Conservation (phyloP, 2,888 invertebrate species). For the Drosophila mayaguana region DNA sequence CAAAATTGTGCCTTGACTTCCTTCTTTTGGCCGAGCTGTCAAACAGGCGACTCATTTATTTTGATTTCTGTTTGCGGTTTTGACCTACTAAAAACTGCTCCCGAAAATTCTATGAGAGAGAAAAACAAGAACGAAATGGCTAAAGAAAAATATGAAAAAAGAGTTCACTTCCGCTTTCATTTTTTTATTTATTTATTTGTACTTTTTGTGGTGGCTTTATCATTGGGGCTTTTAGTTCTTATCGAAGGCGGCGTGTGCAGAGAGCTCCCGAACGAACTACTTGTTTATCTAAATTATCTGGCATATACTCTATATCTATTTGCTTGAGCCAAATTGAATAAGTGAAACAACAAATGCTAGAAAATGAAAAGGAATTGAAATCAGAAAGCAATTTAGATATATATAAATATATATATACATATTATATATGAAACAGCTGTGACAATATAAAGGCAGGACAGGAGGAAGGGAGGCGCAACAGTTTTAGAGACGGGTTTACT, state of each 20-base stretch:
- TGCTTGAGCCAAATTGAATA: slow-evolving; percentile 66
- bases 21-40: slow-evolving; percentile 44
- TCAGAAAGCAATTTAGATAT: slow-evolving; percentile 10
- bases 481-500: neutral
- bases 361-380: slow-evolving; percentile 31
- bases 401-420: neutral
- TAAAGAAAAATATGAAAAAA: slow-evolving; percentile 9
- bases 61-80: slow-evolving; percentile 41
- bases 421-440: slow-evolving; percentile 52
- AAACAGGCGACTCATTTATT: slow-evolving; percentile 24
- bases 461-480: neutral
- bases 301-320: slow-evolving; percentile 37
- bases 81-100: slow-evolving; percentile 59
- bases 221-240: slow-evolving; percentile 31
- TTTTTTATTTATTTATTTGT: neutral
- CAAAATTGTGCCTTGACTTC: slow-evolving; percentile 60
- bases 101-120: slow-evolving; percentile 34
- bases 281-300: slow-evolving; percentile 75
- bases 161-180: slow-evolving; percentile 50
- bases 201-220: slow-evolving; percentile 15
- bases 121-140: neutral
- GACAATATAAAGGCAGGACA: slow-evolving; percentile 40
- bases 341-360: slow-evolving; percentile 11
- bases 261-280: slow-evolving; percentile 19
- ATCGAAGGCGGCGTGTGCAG: slow-evolving; percentile 32